A percentile compares a stretch with the other conserved stretches of the same genome.
Conservation (phyloP, 2,113 vertebrate genomes). For the Aplodontia rufa region DNA sequence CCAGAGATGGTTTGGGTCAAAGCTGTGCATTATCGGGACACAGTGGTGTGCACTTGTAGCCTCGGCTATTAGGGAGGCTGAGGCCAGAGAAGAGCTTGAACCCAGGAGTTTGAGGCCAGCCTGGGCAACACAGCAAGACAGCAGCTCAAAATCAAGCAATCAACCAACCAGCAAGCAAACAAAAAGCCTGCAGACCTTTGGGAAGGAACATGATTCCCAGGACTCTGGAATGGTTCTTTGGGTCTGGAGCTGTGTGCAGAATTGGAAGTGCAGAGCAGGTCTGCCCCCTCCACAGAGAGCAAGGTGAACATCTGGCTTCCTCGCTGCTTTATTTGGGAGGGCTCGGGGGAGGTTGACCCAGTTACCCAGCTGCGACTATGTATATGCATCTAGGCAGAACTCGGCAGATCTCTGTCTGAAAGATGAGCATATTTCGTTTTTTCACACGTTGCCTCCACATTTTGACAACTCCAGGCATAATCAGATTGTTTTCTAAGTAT, state of each 20-base stretch:
- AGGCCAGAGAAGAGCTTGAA: background rate
- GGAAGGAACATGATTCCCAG: background rate
- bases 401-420: constrained; percentile 46
- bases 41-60: background rate
- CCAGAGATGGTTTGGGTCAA: background rate
- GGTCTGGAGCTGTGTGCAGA: background rate
- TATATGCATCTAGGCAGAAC: constrained; percentile 18
- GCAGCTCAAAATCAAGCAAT: background rate
- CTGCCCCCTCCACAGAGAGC: background rate
- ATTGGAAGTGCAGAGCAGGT: background rate
- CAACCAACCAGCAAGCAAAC: background rate
- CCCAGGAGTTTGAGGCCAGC: background rate
- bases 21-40: background rate
- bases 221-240: background rate
- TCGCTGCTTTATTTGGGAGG: constrained; percentile 60
- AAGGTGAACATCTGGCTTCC: background rate
- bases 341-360: constrained; percentile 75
- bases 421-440: constrained; percentile 78
- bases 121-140: background rate
- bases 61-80: background rate
- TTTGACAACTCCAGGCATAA: constrained; percentile 79
- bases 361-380: constrained; percentile 50
- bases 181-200: background rate
- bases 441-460: constrained; percentile 79
- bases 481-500: constrained; percentile 79